These are phyloP conservation scores for Carettochelys insculpta DNA, from an alignment of 2,113 vertebrate species.

Conservation along the genomic window DNA sequence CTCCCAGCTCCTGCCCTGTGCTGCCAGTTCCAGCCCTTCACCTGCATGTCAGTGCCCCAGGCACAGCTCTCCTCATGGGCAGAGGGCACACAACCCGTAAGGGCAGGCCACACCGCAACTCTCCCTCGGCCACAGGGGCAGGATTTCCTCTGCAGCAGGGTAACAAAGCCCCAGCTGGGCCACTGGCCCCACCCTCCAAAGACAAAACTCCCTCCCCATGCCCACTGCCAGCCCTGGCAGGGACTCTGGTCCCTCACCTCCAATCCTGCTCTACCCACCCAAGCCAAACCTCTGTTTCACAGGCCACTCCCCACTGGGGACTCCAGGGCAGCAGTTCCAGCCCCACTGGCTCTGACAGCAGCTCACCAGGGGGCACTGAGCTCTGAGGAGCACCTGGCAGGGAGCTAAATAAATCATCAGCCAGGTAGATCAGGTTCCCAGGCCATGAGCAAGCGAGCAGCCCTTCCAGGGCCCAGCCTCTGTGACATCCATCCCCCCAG, in stretches of 20 bases:
- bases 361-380: neutral
- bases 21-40: neutral
- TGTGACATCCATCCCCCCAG: neutral
- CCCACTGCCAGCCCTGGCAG: fast-evolving
- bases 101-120: slow-evolving; percentile 29
- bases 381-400: neutral
- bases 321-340: neutral
- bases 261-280: neutral
- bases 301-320: neutral
- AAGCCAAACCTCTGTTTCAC: neutral
- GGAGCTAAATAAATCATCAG: slow-evolving; percentile 60
- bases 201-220: neutral
- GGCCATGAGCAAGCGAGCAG: neutral
- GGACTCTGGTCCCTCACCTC: neutral
- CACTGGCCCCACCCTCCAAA: no score
- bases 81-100: no score
- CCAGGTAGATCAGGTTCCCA: slow-evolving; percentile 5
- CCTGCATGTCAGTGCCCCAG: neutral
- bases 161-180: no score
- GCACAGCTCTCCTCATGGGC: fast-evolving
- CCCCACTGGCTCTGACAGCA: neutral
- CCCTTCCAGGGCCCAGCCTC: neutral
- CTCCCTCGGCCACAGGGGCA: neutral
- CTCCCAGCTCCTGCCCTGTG: no score
- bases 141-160: neutral